Evolutionary conservation across 2,888 invertebrate genomes (phyloP), one percentile per base, ranked within the genome.

Genomic region (Ditylenchus weischeri): DNA sequence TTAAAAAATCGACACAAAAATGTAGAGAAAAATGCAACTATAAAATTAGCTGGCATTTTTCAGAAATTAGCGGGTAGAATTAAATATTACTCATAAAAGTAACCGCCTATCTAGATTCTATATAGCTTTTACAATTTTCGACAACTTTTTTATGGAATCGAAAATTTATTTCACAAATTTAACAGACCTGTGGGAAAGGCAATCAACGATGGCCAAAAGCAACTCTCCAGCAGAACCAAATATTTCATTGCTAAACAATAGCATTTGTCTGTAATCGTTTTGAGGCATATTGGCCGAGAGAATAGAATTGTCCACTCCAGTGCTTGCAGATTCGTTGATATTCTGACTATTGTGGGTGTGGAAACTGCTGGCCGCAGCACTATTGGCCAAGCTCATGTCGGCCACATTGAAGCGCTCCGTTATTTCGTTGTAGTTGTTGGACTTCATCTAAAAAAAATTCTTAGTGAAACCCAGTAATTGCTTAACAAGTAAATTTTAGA

Each of bases 161-260:
- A n/a, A 29, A 4, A 29, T 29, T 29, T 29, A 2, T 29, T 5
- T 29, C 29, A 29, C 29, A 4, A 29, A 29, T 29, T 29, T 66
- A 58, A 69, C 69, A 54, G 19, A 76, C 77, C 74, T 76, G 36
- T 80, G 77, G 62, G 77, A 75, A 57, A 80, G 71, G 68, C 78
- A 79, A 72, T 77, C 78, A 6, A 78, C 74, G 8, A 81, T 66
- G 5, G 79, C 77, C 35, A 72, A 70, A 23, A 81, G 69, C n/a
- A 81, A 69, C 67, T 81, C 79, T 0, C 71, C 66, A 5, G 62
- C 68, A 6, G 75, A 73, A 11, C 51, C 47, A 57, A 76, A 76
- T 11, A 72, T 35, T 11, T 72, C 72, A 65, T 77, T 73, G 47
- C 67, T 66, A 19, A 72, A 68, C 47, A 76, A 68, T 3, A 79